These are phyloP conservation scores for Alethe castanea DNA, from an alignment of 2,113 vertebrate genomes.

Conservation along the genomic window DNA sequence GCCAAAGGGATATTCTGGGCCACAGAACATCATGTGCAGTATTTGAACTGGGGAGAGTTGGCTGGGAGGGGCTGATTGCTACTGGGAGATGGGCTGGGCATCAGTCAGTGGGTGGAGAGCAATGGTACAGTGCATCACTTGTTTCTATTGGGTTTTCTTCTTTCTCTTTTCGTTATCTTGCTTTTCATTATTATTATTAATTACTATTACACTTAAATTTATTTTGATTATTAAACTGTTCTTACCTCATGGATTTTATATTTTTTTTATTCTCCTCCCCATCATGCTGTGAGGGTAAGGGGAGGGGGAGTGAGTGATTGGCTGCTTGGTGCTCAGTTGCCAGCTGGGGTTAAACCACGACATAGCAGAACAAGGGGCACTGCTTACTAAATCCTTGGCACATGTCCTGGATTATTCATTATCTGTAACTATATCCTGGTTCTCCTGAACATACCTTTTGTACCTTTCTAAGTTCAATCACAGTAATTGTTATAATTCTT, in stretches of 20 bases:
- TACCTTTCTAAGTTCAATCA: neutral
- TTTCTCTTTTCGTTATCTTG: neutral
- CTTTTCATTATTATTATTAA: neutral
- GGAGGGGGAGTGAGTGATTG: neutral
- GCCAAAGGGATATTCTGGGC: too few species aligned
- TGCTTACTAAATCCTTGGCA: neutral
- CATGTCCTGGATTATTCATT: neutral
- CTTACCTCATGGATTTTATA: neutral
- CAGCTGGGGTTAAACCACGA: neutral
- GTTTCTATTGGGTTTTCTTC: neutral
- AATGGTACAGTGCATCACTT: neutral
- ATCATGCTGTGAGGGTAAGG: too few species aligned
- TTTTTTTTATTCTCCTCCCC: neutral
- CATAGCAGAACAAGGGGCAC: neutral
- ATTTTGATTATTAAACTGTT: neutral
- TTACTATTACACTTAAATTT: neutral
- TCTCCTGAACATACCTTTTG: neutral
- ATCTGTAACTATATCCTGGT: neutral
- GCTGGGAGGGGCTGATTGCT: accelerated
- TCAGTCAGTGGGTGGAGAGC: neutral
- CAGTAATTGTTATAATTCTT: neutral
- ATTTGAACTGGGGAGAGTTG: neutral
- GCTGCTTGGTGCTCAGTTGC: neutral
- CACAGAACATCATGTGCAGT: accelerated
- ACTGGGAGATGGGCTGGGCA: neutral